phyloP scores from a whole-genome alignment of 2,113 vertebrate species.

The Coregonus clupeaformis region DNA sequence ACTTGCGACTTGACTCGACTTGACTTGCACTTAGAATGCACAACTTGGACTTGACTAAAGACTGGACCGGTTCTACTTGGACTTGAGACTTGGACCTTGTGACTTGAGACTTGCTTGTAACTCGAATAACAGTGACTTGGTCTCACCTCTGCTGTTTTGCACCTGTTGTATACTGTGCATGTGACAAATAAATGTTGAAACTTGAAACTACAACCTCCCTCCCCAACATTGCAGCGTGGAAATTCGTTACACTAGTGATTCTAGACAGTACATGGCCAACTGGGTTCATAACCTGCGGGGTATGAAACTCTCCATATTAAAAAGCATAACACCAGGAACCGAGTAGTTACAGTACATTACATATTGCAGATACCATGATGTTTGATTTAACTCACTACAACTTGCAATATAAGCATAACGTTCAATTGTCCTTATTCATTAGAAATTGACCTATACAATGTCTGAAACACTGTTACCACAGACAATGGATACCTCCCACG shows the following conservation, averaged over 20 bases:
- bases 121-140: no score
- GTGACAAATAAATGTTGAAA: no score
- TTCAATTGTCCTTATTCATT: background rate
- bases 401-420: background rate
- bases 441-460: background rate
- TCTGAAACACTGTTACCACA: background rate
- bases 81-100: no score
- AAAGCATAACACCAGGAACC: background rate
- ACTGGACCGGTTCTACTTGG: no score
- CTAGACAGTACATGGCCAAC: background rate
- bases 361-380: background rate
- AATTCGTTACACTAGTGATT: background rate
- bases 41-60: no score
- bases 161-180: no score
- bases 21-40: no score
- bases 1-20: no score
- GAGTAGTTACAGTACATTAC: background rate
- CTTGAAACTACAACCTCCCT: background rate
- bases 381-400: background rate
- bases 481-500: background rate
- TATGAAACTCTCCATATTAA: background rate
- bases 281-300: background rate
- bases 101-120: no score
- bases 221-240: background rate
- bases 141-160: no score